phyloP scores from a whole-genome alignment of 2,797 vertebrate genomes.

The Coendou prehensilis region DNA sequence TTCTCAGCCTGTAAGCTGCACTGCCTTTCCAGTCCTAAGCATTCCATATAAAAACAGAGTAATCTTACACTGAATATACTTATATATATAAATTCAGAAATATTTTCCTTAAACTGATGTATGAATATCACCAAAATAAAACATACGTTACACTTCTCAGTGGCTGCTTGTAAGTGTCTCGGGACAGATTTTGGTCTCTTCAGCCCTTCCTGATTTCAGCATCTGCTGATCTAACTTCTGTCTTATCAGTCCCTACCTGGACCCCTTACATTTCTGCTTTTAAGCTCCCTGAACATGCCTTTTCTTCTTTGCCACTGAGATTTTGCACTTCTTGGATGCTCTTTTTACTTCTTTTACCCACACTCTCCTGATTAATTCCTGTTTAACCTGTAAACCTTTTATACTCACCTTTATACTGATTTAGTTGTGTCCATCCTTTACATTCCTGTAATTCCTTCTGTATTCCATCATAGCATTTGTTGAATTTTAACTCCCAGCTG shows the following conservation, averaged over 20 bases:
- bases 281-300: neutral
- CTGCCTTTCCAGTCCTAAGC: neutral
- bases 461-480: conserved; percentile 30
- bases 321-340: neutral
- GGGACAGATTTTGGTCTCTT: neutral
- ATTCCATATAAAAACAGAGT: conserved; percentile 19
- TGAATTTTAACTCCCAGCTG: conserved; percentile 10
- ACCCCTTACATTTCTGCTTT: neutral
- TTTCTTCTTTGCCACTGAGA: conserved; percentile 41
- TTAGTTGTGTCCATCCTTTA: neutral
- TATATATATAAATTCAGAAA: neutral
- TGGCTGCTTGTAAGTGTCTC: neutral
- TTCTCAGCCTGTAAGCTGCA: neutral
- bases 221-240: neutral
- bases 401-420: neutral
- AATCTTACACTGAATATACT: neutral
- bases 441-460: neutral
- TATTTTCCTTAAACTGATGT: conserved; percentile 34
- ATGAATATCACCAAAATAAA: conserved; percentile 19
- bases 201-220: neutral
- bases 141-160: neutral
- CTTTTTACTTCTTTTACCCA: neutral
- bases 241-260: neutral
- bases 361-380: neutral
- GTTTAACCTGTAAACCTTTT: neutral